Percentiles rank a stretch among this genome's conserved stretches.
Evolutionary conservation across 2,113 vertebrate species (phyloP).

Genomic region (Myocastor coypus): DNA sequence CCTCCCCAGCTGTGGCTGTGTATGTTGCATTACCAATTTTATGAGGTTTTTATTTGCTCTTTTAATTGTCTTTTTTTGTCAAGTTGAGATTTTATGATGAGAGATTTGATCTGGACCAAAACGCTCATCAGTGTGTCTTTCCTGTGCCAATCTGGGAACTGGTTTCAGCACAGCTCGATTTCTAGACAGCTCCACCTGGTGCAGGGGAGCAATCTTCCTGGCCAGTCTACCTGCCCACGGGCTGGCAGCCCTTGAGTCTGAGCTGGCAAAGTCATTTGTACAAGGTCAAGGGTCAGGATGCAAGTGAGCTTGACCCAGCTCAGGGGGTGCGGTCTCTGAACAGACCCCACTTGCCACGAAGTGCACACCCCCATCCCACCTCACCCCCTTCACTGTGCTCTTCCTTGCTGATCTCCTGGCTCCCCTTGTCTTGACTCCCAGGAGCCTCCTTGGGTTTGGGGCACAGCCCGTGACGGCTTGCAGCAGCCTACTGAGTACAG

Average conservation of each 20-base stretch:
- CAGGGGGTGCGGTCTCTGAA: not conserved
- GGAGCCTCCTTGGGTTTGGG: not conserved
- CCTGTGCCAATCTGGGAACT: constrained; percentile 23
- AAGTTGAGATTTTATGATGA: constrained; percentile 47
- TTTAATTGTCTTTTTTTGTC: constrained; percentile 37
- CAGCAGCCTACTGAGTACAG: not conserved
- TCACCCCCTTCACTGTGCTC: not conserved
- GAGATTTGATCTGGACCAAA: constrained; percentile 21
- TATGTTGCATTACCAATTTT: constrained; percentile 59
- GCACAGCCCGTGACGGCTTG: not conserved
- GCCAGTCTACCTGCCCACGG: constrained; percentile 27
- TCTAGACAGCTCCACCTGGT: not conserved
- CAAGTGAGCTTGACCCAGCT: not conserved
- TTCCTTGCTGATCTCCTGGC: not conserved
- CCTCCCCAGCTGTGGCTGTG: constrained; percentile 16
- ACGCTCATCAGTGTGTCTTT: constrained; percentile 52
- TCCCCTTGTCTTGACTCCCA: not conserved
- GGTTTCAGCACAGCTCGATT: not conserved
- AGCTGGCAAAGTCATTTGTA: not conserved
- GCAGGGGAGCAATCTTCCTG: not conserved
- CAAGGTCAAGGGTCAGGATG: not conserved
- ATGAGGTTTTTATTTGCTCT: constrained; percentile 61
- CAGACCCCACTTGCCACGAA: not conserved
- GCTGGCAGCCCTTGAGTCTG: not conserved
- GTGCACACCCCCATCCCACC: no score